Conservation (phyloP, 2,113 vertebrate species). For the Embiotoca jacksoni region DNA sequence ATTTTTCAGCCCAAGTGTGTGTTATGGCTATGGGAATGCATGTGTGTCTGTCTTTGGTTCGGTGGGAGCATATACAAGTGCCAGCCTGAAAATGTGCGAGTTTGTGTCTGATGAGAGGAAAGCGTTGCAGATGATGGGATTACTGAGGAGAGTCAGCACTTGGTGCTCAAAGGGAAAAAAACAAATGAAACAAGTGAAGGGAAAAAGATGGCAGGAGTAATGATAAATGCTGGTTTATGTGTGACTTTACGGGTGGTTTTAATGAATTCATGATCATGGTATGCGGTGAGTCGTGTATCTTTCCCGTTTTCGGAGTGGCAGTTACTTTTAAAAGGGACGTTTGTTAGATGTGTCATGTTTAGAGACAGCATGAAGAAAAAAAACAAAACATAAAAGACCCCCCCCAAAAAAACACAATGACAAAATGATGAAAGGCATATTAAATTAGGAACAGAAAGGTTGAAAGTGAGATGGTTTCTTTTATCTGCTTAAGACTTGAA, state of each 20-base stretch:
- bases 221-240: slow-evolving; percentile 39
- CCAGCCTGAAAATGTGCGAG: slow-evolving; percentile 6
- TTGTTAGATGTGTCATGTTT: slow-evolving; percentile 41
- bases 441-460: slow-evolving; percentile 44
- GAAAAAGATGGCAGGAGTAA: slow-evolving; percentile 20
- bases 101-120: slow-evolving; percentile 41
- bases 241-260: slow-evolving; percentile 23
- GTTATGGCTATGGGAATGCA: not conserved
- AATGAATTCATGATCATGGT: slow-evolving; percentile 35
- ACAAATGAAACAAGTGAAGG: not conserved
- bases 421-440: slow-evolving; percentile 36
- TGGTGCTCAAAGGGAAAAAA: not conserved
- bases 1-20: slow-evolving; percentile 29
- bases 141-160: slow-evolving; percentile 14
- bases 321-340: slow-evolving; percentile 32
- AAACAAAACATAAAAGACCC: not conserved
- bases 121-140: slow-evolving; percentile 53
- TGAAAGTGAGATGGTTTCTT: slow-evolving; percentile 3
- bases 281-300: not conserved
- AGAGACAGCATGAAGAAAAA: slow-evolving; percentile 7
- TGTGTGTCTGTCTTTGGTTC: slow-evolving; percentile 17
- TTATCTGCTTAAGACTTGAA: slow-evolving; percentile 11
- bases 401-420: not conserved
- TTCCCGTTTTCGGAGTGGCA: not conserved
- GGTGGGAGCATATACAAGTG: slow-evolving; percentile 2